Base-by-base conservation (phyloP, 2,888 invertebrate genomes). In the Geotrupes spiniger region DNA sequence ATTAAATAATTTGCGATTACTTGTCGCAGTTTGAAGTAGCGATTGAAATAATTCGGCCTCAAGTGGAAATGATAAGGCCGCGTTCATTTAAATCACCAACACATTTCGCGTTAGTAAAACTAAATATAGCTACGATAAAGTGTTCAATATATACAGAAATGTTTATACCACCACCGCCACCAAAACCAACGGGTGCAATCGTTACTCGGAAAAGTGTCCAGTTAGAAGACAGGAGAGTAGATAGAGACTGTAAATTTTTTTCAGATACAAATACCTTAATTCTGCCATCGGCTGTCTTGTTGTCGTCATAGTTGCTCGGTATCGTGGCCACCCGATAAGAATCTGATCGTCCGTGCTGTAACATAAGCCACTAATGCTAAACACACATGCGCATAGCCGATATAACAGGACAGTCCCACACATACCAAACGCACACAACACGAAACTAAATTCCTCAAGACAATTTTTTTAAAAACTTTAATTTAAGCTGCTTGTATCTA, bases 261-360 rank as follows among this genome's bases (percentile, higher is more conserved):
- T 37, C 38, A 36, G 50, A 45, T 33, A n/a, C 43, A 56, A 55
- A 72, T 80, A 92, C 92, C 91, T 92, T 92, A 74, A 83, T 85
- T 82, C 87, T 87, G 77, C 93, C 93, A 80, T 92, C 92, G 67
- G 92, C 92, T 62, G 92, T 92, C 82, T 88, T 89, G 87, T 92
- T 92, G 85, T 94, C 95, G 77, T 92, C 92, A 81, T 89, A 86
- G 78, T 89, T 79, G 78, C 87, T 81, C 65, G 92, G 88, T 76
- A 93, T 88, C 73, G 95, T 95, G 67, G 96, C 96, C 81, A 92
- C 92, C 76, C 96, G 87, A 82, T 97, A 97, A 75, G 95, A 95
- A 82, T 96, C 96, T 75, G 92, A 85, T 74, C 92, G 88, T 79
- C 90, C 92, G 85, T 90, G 90, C 91, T 92, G 87, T 49, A 62